phyloP scores from a whole-genome alignment of 2,797 vertebrate species.

The Pagetopsis macropterus region DNA sequence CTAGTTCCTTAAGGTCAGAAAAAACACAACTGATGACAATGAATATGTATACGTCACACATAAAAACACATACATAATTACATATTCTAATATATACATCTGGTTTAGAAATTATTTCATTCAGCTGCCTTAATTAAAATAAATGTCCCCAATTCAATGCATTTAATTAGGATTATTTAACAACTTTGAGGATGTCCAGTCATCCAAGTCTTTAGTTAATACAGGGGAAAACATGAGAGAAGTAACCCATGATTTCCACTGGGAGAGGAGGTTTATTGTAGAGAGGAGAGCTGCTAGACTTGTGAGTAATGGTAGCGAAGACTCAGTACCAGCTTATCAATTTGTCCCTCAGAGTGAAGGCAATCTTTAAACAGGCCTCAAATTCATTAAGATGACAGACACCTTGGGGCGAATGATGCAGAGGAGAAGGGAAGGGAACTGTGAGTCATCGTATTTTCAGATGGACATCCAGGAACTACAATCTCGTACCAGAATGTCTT shows the following conservation, averaged over 20 bases:
- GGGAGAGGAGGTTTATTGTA: slow-evolving; percentile 29
- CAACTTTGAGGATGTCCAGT: slow-evolving; percentile 27
- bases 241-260: slow-evolving; percentile 41
- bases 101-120: slow-evolving; percentile 35
- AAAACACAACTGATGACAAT: slow-evolving; percentile 26
- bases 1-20: slow-evolving; percentile 30
- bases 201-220: slow-evolving; percentile 15
- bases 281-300: slow-evolving; percentile 33
- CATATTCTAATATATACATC: slow-evolving; percentile 43
- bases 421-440: slow-evolving; percentile 33
- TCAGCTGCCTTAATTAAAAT: slow-evolving; percentile 59
- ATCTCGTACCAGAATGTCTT: slow-evolving; percentile 52
- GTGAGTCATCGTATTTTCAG: slow-evolving; percentile 51
- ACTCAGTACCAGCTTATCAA: slow-evolving; percentile 51
- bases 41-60: slow-evolving; percentile 43
- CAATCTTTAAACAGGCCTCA: slow-evolving; percentile 50
- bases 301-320: slow-evolving; percentile 40
- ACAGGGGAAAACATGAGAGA: slow-evolving; percentile 9
- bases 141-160: slow-evolving; percentile 34
- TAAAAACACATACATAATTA: slow-evolving; percentile 45
- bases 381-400: slow-evolving; percentile 54
- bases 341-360: slow-evolving; percentile 47
- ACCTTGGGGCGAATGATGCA: slow-evolving; percentile 47
- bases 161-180: slow-evolving; percentile 31
- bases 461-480: slow-evolving; percentile 39